phyloP scores from a whole-genome alignment of 2,113 vertebrate species.

The Sturnus vulgaris region DNA sequence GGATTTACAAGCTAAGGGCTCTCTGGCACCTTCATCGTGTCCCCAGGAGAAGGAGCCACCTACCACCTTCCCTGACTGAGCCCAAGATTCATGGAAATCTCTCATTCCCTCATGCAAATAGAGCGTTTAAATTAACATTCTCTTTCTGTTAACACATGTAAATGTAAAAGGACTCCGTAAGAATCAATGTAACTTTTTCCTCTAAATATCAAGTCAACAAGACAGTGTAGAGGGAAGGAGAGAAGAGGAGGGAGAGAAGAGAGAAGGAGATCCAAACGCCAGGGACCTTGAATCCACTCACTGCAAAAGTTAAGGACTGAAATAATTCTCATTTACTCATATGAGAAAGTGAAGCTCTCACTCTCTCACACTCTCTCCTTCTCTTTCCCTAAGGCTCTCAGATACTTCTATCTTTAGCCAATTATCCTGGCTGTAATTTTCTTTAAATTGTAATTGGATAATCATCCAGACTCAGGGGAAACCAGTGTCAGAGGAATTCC shows the following conservation, averaged over 20 bases:
- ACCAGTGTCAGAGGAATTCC: conserved; percentile 28
- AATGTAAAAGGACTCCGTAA: neutral
- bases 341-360: neutral
- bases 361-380: neutral
- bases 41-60: neutral
- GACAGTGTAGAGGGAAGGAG: neutral
- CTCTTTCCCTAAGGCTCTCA: neutral
- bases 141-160: neutral
- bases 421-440: conserved; percentile 21
- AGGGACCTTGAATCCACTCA: neutral
- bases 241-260: neutral
- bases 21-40: neutral
- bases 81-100: neutral
- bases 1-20: neutral
- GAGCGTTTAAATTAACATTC: neutral
- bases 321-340: neutral
- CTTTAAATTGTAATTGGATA: conserved; percentile 35
- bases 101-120: neutral
- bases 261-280: neutral
- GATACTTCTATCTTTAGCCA: conserved; percentile 30
- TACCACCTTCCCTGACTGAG: neutral
- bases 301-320: neutral
- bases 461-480: neutral
- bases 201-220: neutral
- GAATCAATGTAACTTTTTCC: neutral